A percentile compares a stretch with the other conserved stretches of the same genome.
phyloP scores from a whole-genome alignment of 2,888 invertebrate species.

The Atrina japonica region DNA sequence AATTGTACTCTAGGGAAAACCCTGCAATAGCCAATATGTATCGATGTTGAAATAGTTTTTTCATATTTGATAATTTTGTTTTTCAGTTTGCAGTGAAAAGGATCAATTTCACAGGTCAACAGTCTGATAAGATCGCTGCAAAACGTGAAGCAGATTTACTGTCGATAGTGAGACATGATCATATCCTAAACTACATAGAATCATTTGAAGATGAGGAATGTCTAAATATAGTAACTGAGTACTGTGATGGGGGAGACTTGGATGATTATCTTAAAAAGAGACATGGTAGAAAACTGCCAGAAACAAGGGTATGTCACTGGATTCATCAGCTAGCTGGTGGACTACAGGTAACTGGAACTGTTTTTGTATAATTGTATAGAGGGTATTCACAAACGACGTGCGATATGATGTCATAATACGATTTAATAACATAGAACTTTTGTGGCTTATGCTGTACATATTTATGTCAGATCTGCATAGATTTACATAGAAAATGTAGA shows the following conservation, averaged over 20 bases:
- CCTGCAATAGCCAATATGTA: no score
- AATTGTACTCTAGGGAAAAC: no score
- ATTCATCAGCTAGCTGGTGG: constrained; percentile 59
- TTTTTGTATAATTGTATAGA: background rate
- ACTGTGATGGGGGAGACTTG: constrained; percentile 65
- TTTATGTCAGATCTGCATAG: no score
- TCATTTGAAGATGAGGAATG: constrained; percentile 63
- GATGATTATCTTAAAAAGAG: constrained; percentile 56
- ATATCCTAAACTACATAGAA: constrained; percentile 61
- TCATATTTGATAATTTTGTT: constrained; percentile 7
- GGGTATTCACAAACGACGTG: background rate
- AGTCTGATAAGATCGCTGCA: constrained; percentile 56
- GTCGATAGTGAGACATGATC: constrained; percentile 55
- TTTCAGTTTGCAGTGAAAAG: constrained; percentile 68
- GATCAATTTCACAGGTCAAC: constrained; percentile 60
- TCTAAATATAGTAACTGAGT: constrained; percentile 65
- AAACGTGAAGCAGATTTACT: constrained; percentile 57
- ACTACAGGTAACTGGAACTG: constrained; percentile 53
- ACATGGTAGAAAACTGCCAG: constrained; percentile 44
- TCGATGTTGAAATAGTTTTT: no score
- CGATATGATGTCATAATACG: background rate
- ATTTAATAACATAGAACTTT: no score
- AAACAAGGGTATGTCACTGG: constrained; percentile 58
- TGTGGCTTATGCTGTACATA: no score
- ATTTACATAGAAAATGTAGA: no score